Conservation (phyloP, 1,140 invertebrate species). For the Prorops nasuta region DNA sequence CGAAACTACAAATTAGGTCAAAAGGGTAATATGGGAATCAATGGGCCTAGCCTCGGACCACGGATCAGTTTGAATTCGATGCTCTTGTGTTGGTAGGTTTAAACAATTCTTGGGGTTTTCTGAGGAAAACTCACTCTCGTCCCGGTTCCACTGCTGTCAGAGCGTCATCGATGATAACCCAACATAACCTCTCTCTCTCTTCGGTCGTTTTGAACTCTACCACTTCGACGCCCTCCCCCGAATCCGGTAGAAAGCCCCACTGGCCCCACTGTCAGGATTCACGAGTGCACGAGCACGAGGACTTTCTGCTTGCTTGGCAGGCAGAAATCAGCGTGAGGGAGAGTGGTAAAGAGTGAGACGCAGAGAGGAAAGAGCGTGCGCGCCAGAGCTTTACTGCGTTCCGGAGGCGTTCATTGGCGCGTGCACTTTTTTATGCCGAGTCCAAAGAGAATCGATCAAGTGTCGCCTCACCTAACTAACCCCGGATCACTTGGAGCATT, state of each 20-base stretch:
- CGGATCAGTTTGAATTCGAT: no score
- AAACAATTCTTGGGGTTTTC: no score
- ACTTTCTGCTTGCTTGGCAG: background rate
- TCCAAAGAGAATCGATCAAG: no score
- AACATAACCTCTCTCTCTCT: constrained; percentile 26
- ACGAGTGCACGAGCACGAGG: constrained; percentile 6
- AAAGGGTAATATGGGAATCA: no score
- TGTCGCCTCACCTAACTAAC: no score
- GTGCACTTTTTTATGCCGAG: no score
- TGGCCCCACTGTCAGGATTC: no score
- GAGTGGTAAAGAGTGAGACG: background rate
- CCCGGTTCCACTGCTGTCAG: constrained; percentile 28
- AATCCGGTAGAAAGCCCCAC: no score
- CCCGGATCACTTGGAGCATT: no score
- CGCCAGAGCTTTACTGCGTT: background rate
- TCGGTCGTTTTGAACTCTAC: constrained; percentile 2
- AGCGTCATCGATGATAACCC: constrained; percentile 31
- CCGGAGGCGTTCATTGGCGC: background rate
- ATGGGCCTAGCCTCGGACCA: no score
- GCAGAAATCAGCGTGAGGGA: background rate
- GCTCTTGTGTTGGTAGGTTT: no score
- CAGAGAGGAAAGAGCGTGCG: background rate
- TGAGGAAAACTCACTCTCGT: constrained; percentile 26
- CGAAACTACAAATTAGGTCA: no score
- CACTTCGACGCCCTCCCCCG: background rate